Percentiles rank a stretch among this genome's conserved stretches.
phyloP scores from a whole-genome alignment of 1,140 invertebrate species.

The Homalodisca vitripennis region DNA sequence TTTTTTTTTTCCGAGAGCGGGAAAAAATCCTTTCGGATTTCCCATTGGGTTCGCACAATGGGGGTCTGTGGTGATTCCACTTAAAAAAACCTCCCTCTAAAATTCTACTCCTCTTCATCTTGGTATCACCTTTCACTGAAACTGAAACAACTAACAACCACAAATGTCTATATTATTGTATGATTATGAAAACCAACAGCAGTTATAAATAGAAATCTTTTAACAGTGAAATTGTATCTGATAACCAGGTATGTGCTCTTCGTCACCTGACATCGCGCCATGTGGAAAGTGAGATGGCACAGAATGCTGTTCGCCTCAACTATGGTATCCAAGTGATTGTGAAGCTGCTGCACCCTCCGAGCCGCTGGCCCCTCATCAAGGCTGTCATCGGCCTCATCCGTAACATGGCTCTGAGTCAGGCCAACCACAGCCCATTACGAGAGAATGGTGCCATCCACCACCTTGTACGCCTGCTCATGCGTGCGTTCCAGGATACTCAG shows the following conservation, averaged over 20 bases:
- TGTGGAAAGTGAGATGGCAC: constrained; percentile 92
- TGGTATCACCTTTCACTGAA: too few relatives aligned
- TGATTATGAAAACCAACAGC: too few relatives aligned
- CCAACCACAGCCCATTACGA: constrained; percentile 91
- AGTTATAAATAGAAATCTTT: too few relatives aligned
- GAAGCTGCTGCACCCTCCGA: constrained; percentile 90
- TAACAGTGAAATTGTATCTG: too few relatives aligned
- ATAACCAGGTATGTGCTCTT: constrained; percentile 89
- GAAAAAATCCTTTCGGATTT: too few relatives aligned
- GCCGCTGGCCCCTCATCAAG: constrained; percentile 91
- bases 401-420: constrained; percentile 93
- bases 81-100: too few relatives aligned
- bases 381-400: constrained; percentile 96
- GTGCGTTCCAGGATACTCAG: constrained; percentile 90
- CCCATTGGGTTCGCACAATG: too few relatives aligned
- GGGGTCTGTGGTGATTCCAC: too few relatives aligned
- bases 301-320: constrained; percentile 92
- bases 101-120: too few relatives aligned
- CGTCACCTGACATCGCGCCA: constrained; percentile 96
- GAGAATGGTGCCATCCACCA: constrained; percentile 95
- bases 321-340: constrained; percentile 94
- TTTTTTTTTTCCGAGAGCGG: too few relatives aligned
- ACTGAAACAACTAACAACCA: too few relatives aligned
- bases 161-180: too few relatives aligned
- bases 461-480: constrained; percentile 87